These are phyloP conservation scores for Leptobrachium ailaonicum DNA, from an alignment of 2,113 vertebrate species.

Conservation along the genomic window DNA sequence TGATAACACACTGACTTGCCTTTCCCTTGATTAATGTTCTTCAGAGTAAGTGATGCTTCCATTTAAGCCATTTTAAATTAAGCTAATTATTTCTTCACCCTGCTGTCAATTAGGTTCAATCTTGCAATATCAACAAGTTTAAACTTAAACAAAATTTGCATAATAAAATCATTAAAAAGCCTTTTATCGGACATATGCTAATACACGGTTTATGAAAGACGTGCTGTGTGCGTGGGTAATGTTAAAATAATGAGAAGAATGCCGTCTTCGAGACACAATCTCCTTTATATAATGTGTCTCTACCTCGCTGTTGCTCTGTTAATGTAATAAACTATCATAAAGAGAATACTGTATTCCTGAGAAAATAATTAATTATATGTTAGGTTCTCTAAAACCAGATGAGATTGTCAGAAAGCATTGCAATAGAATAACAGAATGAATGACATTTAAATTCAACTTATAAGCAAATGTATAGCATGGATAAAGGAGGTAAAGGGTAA, in stretches of 20 bases:
- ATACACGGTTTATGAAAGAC: not conserved
- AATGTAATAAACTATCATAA: too few relatives aligned
- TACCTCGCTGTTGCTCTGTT: too few relatives aligned
- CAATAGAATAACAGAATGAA: too few relatives aligned
- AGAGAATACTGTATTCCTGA: too few relatives aligned
- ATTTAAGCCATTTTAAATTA: conserved; percentile 60
- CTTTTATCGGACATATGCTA: conserved; percentile 38
- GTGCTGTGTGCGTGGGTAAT: not conserved
- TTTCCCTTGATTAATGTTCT: conserved; percentile 44
- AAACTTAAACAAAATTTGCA: conserved; percentile 45
- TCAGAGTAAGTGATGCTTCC: conserved; percentile 22
- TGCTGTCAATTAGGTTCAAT: conserved; percentile 49
- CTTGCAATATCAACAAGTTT: conserved; percentile 41
- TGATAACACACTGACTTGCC: conserved; percentile 55
- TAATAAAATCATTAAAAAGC: conserved; percentile 45
- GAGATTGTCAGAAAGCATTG: too few relatives aligned
- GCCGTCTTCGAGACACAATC: too few relatives aligned
- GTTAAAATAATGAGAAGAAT: not conserved
- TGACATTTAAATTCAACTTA: too few relatives aligned
- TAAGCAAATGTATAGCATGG: too few relatives aligned
- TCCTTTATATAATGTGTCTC: too few relatives aligned
- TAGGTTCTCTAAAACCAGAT: too few relatives aligned
- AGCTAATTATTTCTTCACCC: conserved; percentile 52
- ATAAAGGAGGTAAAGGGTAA: too few relatives aligned
- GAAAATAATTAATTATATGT: too few relatives aligned